Conservation (phyloP, 2,888 invertebrate genomes). For the Noctua pronuba region DNA sequence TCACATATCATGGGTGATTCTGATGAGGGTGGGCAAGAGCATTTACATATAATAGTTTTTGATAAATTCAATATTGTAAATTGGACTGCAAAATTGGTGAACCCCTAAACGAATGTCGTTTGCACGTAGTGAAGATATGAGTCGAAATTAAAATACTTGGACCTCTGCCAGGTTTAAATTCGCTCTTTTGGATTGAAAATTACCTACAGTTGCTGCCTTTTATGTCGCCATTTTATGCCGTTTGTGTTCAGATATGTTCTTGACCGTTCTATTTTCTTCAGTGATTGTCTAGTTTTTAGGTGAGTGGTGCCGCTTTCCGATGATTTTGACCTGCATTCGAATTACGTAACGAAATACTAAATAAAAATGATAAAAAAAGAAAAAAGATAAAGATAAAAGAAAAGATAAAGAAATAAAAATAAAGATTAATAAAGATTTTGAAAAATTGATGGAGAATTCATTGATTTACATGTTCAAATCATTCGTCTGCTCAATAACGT, state of each 20-base stretch:
- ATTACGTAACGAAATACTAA: no score
- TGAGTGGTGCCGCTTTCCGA: background rate
- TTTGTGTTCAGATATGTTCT: background rate
- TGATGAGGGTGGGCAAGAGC: no score
- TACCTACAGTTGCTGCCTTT: slow-evolving; percentile 18
- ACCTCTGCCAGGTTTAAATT: slow-evolving; percentile 17
- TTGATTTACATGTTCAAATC: no score
- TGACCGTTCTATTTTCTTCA: background rate
- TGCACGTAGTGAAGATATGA: slow-evolving; percentile 41
- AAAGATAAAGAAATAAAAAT: no score
- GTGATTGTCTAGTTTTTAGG: background rate
- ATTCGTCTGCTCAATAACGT: no score
- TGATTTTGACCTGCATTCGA: background rate
- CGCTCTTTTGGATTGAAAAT: slow-evolving; percentile 20
- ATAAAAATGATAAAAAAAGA: no score
- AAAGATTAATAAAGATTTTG: no score
- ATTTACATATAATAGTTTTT: no score
- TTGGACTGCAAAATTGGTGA: slow-evolving; percentile 13
- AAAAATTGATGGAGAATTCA: no score
- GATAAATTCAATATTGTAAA: slow-evolving; percentile 14
- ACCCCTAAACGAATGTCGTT: slow-evolving; percentile 25
- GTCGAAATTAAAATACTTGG: slow-evolving; percentile 41
- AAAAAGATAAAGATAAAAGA: no score
- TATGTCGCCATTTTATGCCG: slow-evolving; percentile 1
- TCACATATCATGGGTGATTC: no score